Conservation (phyloP, 2,888 invertebrate species). For the Ormyrus pomaceus region DNA sequence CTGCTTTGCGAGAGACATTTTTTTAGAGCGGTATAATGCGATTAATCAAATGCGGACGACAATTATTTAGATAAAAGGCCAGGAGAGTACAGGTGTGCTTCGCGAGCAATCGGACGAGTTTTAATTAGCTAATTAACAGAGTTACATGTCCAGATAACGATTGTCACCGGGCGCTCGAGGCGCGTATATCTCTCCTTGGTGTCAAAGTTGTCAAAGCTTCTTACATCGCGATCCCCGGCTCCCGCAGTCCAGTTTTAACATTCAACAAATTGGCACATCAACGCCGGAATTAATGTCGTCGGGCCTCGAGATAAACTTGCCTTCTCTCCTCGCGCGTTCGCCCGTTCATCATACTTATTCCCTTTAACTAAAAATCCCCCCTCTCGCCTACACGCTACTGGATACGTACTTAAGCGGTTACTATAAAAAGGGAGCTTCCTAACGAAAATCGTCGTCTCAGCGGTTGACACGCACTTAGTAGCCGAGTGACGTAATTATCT, state of each 20-base stretch:
- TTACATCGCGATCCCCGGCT: too few species aligned
- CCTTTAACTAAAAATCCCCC: too few species aligned
- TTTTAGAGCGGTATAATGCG: background rate
- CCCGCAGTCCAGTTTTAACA: too few species aligned
- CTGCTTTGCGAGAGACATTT: background rate
- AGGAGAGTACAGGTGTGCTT: background rate
- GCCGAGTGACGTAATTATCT: slow-evolving; percentile 58
- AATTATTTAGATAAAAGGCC: background rate
- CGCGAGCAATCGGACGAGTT: background rate
- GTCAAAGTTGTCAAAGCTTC: too few species aligned
- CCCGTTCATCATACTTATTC: background rate
- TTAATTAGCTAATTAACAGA: background rate
- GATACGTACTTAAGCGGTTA: too few species aligned
- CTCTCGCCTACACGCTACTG: too few species aligned
- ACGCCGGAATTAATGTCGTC: slow-evolving; percentile 38
- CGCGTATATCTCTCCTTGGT: background rate
- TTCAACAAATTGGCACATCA: slow-evolving; percentile 48
- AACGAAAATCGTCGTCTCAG: slow-evolving; percentile 48
- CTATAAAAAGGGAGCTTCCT: too few species aligned
- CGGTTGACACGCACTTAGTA: slow-evolving; percentile 55
- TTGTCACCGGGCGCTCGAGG: background rate
- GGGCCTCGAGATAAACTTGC: slow-evolving; percentile 20
- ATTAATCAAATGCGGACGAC: background rate
- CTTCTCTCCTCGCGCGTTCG: background rate
- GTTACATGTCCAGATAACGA: slow-evolving; percentile 14